Percentiles rank a stretch among this genome's conserved stretches.
These are phyloP conservation scores for Acronicta leporina DNA, from an alignment of 2,888 invertebrate genomes.

Conservation along the genomic window DNA sequence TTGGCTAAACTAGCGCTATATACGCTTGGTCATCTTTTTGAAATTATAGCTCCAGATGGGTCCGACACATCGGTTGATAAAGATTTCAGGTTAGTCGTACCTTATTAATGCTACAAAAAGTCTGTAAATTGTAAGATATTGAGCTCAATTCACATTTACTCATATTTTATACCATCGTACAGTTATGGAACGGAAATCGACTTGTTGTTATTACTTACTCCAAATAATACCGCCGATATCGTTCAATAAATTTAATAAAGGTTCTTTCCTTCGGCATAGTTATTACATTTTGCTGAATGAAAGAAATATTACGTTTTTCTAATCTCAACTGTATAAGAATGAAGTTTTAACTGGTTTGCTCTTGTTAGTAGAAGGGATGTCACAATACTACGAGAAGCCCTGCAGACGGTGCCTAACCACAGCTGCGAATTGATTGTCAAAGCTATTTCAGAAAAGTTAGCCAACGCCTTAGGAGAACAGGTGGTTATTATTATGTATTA, in stretches of 20 bases:
- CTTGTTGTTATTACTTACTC: no score
- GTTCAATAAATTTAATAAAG: no score
- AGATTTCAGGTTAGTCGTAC: conserved; percentile 76
- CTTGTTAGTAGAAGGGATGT: conserved; percentile 83
- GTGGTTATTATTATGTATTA: conserved; percentile 66
- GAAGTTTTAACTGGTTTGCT: conserved; percentile 30
- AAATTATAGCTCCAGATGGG: conserved; percentile 88
- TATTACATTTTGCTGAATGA: no score
- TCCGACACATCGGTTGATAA: conserved; percentile 79
- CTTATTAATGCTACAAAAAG: no score
- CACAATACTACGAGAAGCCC: conserved; percentile 93
- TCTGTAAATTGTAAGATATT: no score
- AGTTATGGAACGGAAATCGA: no score
- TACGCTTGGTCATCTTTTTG: conserved; percentile 94
- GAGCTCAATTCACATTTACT: no score
- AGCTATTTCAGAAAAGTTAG: conserved; percentile 94
- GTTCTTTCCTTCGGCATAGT: no score
- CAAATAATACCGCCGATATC: no score
- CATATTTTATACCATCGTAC: no score
- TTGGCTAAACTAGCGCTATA: conserved; percentile 96
- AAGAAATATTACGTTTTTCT: no score
- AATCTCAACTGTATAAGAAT: background rate
- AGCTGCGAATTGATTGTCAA: conserved; percentile 95
- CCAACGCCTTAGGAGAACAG: conserved; percentile 94
- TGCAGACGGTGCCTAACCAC: conserved; percentile 95